Percentiles rank a stretch among this genome's conserved stretches.
These are phyloP conservation scores for Drosophila mettleri DNA, from an alignment of 2,888 invertebrate genomes.

Conservation along the genomic window DNA sequence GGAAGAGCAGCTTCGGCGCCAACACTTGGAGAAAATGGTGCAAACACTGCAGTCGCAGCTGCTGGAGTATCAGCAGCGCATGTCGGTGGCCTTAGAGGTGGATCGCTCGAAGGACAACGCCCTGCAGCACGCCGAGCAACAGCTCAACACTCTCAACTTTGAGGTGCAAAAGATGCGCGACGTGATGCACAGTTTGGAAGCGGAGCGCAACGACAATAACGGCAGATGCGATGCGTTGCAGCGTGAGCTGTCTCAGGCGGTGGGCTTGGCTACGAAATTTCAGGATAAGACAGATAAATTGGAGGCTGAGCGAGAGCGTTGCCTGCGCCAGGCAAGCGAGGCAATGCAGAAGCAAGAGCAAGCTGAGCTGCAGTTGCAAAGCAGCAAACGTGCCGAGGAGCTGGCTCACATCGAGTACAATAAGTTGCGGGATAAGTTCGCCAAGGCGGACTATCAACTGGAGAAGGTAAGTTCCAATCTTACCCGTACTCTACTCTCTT, in stretches of 20 bases:
- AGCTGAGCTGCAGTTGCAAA: slow-evolving; percentile 83
- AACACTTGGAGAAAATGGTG: slow-evolving; percentile 91
- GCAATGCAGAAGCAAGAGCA: slow-evolving; percentile 82
- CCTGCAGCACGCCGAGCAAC: slow-evolving; percentile 88
- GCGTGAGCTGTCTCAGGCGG: slow-evolving; percentile 89
- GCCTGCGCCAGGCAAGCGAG: slow-evolving; percentile 25
- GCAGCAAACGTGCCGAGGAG: slow-evolving; percentile 83
- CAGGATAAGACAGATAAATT: slow-evolving; percentile 88
- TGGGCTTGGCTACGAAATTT: slow-evolving; percentile 89
- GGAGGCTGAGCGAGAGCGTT: slow-evolving; percentile 85
- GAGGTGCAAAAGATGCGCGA: slow-evolving; percentile 74
- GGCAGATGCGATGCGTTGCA: slow-evolving; percentile 88
- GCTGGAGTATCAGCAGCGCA: slow-evolving; percentile 91
- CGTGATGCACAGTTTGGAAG: slow-evolving; percentile 75
- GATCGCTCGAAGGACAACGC: slow-evolving; percentile 91
- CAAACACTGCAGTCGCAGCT: slow-evolving; percentile 90
- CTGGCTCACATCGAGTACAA: slow-evolving; percentile 80
- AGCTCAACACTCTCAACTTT: slow-evolving; percentile 86
- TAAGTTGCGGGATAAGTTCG: slow-evolving; percentile 85
- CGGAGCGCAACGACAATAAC: slow-evolving; percentile 82
- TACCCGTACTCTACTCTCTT: not conserved
- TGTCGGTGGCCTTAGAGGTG: slow-evolving; percentile 91
- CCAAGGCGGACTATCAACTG: slow-evolving; percentile 86
- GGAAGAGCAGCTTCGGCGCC: slow-evolving; percentile 91
- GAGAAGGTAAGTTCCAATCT: slow-evolving; percentile 84